Conservation (phyloP, 2,888 invertebrate genomes). For the Crepidodera aurea region DNA sequence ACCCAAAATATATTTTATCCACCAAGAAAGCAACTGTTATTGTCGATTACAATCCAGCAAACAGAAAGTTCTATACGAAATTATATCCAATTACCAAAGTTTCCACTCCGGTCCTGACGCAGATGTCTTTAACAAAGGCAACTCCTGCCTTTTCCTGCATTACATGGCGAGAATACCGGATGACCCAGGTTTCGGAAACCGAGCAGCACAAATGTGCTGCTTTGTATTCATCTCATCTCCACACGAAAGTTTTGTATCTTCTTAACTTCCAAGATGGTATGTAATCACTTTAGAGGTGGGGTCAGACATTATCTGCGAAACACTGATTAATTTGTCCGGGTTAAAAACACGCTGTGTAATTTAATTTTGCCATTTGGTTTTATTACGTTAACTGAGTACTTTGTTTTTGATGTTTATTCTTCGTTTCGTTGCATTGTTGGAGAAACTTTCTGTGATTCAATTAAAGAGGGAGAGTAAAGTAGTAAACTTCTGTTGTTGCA, state of each 20-base stretch:
- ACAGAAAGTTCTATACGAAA: constrained; percentile 5
- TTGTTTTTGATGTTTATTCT: not conserved
- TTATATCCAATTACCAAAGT: constrained; percentile 25
- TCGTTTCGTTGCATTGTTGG: no score
- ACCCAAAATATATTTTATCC: no score
- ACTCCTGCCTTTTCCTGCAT: constrained; percentile 49
- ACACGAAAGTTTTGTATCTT: constrained; percentile 59
- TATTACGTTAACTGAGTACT: constrained; percentile 10
- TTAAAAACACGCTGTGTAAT: constrained; percentile 25
- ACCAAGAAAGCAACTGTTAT: not conserved
- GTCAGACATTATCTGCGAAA: constrained; percentile 37
- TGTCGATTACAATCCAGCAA: constrained; percentile 23
- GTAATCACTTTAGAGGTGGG: constrained; percentile 53
- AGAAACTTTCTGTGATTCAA: not conserved
- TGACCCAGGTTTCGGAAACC: constrained; percentile 51
- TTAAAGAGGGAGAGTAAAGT: not conserved
- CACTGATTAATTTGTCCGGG: constrained; percentile 44
- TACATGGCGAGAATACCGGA: constrained; percentile 51
- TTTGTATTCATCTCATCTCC: constrained; percentile 58
- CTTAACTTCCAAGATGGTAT: constrained; percentile 55
- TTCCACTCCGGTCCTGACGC: constrained; percentile 39
- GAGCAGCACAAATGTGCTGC: constrained; percentile 56
- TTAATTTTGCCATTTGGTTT: constrained; percentile 22
- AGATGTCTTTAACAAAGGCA: constrained; percentile 57
- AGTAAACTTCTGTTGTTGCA: no score